Conservation (phyloP, 2,113 vertebrate genomes). For the Pterocles orientalis region DNA sequence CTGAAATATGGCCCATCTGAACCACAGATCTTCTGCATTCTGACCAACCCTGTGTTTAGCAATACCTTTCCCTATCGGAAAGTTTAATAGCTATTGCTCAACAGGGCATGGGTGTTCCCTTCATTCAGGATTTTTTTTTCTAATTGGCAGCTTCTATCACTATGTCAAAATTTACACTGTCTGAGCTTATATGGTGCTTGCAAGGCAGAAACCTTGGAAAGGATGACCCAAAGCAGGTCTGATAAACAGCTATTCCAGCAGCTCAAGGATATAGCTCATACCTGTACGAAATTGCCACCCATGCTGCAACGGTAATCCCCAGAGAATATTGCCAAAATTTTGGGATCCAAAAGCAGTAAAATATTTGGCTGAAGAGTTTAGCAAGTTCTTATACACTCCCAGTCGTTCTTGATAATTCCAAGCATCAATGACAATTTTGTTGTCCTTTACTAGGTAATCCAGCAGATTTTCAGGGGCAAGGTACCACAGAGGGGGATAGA, state of each 20-base stretch:
- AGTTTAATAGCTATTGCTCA: not conserved
- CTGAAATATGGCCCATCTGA: not conserved
- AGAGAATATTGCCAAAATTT: constrained; percentile 77
- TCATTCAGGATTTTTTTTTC: not conserved
- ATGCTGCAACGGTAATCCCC: constrained; percentile 85
- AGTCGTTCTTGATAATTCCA: constrained; percentile 82
- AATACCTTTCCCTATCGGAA: not conserved
- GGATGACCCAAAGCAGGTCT: not conserved
- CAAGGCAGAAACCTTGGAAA: not conserved
- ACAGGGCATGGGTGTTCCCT: not conserved
- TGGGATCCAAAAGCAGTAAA: constrained; percentile 74
- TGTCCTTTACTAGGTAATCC: constrained; percentile 60
- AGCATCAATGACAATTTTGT: constrained; percentile 69
- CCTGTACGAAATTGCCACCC: constrained; percentile 88
- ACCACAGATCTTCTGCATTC: not conserved
- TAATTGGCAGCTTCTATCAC: not conserved
- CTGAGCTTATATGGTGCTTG: not conserved
- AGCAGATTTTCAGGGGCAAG: constrained; percentile 50
- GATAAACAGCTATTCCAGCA: not conserved
- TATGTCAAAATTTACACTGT: not conserved
- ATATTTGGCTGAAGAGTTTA: constrained; percentile 75
- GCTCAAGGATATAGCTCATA: constrained; percentile 44
- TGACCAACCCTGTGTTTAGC: not conserved
- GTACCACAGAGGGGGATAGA: constrained; percentile 78
- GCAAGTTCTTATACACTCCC: constrained; percentile 80